Evolutionary conservation across 1,140 invertebrate genomes (phyloP).

Genomic region (Formica selysi): DNA sequence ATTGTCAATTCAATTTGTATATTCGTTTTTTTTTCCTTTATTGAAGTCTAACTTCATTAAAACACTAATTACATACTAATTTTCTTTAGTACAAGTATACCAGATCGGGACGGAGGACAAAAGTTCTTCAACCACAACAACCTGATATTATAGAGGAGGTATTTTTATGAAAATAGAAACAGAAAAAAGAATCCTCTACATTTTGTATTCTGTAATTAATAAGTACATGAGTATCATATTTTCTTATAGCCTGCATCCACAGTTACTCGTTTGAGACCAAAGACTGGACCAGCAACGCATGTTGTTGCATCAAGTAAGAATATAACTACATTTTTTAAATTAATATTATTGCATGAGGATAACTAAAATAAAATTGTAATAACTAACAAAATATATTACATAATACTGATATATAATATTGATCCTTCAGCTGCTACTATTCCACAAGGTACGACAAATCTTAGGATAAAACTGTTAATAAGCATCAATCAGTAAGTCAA

Average conservation of each 20-base stretch:
- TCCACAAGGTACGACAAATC: constrained; percentile 76
- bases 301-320: constrained; percentile 76
- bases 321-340: constrained; percentile 37
- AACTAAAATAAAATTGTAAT: constrained; percentile 7
- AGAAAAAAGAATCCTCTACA: neutral
- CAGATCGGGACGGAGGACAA: constrained; percentile 73
- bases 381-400: constrained; percentile 10
- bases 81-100: constrained; percentile 75
- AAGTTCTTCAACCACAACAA: constrained; percentile 76
- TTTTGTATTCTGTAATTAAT: neutral
- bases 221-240: neutral
- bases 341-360: constrained; percentile 17
- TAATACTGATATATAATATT: neutral
- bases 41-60: constrained; percentile 8
- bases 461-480: constrained; percentile 80
- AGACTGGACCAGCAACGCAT: constrained; percentile 68
- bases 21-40: constrained; percentile 1
- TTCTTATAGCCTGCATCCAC: constrained; percentile 26
- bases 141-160: constrained; percentile 83
- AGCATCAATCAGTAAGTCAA: constrained; percentile 57
- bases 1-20: constrained; percentile 47
- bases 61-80: constrained; percentile 18
- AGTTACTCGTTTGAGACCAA: constrained; percentile 59
- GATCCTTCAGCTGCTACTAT: constrained; percentile 69
- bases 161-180: constrained; percentile 20